Conservation (phyloP, 2,113 vertebrate species). For the Suricata suricatta region DNA sequence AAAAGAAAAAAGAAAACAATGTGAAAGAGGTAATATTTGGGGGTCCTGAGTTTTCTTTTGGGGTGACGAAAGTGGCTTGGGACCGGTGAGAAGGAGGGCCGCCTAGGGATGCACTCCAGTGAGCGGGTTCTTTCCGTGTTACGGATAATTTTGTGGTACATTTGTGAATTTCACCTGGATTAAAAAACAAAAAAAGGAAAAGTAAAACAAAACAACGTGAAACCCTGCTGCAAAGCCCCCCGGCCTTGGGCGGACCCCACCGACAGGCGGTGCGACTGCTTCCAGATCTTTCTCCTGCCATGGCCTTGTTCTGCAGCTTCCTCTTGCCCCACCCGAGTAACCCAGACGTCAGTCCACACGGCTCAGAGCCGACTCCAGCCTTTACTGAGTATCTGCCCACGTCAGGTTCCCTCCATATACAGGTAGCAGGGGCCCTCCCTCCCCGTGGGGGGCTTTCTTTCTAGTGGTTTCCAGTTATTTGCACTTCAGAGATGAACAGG, state of each 20-base stretch:
- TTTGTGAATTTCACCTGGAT: neutral
- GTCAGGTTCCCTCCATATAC: neutral
- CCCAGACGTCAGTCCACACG: rapidly evolving
- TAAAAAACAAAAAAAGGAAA: neutral
- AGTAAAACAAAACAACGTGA: neutral
- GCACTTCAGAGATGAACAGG: neutral
- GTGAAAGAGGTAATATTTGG: neutral
- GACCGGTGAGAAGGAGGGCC: neutral
- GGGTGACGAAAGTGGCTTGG: no score
- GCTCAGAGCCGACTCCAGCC: neutral
- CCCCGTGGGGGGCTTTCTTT: neutral
- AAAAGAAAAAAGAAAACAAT: no score
- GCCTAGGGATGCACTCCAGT: no score
- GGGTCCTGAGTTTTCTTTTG: neutral
- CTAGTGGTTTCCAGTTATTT: neutral
- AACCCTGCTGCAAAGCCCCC: neutral
- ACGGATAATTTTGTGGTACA: neutral
- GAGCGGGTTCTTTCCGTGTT: neutral
- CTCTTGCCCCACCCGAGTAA: rapidly evolving
- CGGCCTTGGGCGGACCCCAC: neutral
- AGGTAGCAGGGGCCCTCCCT: rapidly evolving
- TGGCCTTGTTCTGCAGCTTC: neutral
- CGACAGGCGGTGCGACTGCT: neutral
- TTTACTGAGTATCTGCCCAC: rapidly evolving
- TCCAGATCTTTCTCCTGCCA: neutral